Conservation (phyloP, 37 sponge, comb jelly and placozoan species). For the Oopsacas minuta region DNA sequence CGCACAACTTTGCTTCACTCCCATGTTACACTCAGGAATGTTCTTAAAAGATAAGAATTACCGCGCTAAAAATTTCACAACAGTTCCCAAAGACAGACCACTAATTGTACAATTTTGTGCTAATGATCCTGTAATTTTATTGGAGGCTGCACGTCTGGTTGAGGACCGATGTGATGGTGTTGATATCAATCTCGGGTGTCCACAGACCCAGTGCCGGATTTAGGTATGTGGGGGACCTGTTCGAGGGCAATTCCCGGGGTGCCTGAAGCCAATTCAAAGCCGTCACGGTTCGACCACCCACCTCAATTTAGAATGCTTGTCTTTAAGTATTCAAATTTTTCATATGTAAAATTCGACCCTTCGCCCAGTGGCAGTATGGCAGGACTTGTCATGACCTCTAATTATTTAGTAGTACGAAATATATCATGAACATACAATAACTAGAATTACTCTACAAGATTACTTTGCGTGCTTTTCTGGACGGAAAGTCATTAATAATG, state of each 20-base stretch:
- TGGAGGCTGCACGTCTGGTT: slow-evolving; percentile 64
- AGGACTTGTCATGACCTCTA: too few species aligned
- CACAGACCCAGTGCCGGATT: too few species aligned
- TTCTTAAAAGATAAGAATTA: slow-evolving; percentile 60
- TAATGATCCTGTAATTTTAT: slow-evolving; percentile 64
- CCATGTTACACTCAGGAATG: slow-evolving; percentile 81
- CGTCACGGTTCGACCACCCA: slow-evolving; percentile 94
- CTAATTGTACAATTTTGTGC: slow-evolving; percentile 97
- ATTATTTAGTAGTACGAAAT: too few species aligned
- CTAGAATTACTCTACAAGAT: too few species aligned
- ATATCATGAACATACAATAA: too few species aligned
- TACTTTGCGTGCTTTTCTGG: too few species aligned
- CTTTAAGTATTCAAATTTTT: slow-evolving; percentile 7
- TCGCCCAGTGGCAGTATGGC: too few species aligned
- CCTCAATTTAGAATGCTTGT: slow-evolving; percentile 84
- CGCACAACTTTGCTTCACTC: slow-evolving; percentile 86
- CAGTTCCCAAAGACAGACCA: slow-evolving; percentile 75
- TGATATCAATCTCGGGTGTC: slow-evolving; percentile 96
- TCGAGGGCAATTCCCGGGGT: too few species aligned
- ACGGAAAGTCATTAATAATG: too few species aligned
- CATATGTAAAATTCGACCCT: slow-evolving; percentile 89
- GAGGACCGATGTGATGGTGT: slow-evolving; percentile 80
- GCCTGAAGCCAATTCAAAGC: slow-evolving; percentile 84
- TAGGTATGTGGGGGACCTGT: too few species aligned
- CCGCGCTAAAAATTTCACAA: slow-evolving; percentile 46